Evolutionary conservation across 2,797 vertebrate species (phyloP).

Genomic region (Hippopotamyrus pictus): DNA sequence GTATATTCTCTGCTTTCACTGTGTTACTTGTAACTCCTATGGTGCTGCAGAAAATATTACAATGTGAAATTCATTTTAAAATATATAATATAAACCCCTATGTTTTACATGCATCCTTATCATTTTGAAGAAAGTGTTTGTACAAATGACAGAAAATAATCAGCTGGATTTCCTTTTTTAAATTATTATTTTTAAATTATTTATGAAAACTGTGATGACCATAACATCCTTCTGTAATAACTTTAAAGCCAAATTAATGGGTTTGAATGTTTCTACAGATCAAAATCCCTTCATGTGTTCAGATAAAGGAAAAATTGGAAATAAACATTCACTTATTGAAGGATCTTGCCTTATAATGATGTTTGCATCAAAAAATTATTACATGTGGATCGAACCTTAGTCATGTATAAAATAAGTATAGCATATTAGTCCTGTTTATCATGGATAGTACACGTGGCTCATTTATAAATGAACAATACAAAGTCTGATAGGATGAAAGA

Average conservation of each 20-base stretch:
- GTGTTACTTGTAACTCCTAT: background rate
- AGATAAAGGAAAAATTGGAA: background rate
- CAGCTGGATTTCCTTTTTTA: background rate
- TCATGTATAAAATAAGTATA: background rate
- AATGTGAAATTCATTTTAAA: background rate
- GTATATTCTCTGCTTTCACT: background rate
- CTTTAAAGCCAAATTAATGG: background rate
- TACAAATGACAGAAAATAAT: background rate
- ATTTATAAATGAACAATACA: background rate
- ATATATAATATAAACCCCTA: background rate
- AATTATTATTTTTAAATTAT: background rate
- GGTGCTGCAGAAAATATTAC: background rate
- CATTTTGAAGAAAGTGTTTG: background rate
- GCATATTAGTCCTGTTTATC: background rate
- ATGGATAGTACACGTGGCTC: background rate
- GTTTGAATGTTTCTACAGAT: background rate
- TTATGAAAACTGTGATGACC: background rate
- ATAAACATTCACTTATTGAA: background rate
- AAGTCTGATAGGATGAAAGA: conserved; percentile 31
- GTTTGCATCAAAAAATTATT: background rate
- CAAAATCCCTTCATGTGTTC: background rate
- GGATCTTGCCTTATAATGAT: background rate
- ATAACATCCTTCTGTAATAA: background rate
- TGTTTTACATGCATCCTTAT: background rate
- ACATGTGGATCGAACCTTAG: background rate